Percentiles rank a stretch among this genome's conserved stretches.
Conservation (phyloP, 2,888 invertebrate species). For the Maniola hyperantus region DNA sequence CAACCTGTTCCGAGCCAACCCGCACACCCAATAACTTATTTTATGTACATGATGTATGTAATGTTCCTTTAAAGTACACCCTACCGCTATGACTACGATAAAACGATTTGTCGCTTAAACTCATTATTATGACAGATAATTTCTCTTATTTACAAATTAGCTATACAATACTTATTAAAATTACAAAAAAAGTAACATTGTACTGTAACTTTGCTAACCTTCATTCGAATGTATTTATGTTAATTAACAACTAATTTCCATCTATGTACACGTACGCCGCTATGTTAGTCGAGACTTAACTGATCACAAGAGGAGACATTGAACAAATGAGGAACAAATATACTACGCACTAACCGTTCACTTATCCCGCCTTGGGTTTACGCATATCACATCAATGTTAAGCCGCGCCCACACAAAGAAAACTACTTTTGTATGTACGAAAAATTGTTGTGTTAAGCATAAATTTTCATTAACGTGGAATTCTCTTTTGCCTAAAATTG, state of each 20-base stretch:
- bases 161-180: constrained; percentile 77
- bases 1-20: constrained; percentile 40
- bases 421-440: background rate
- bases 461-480: background rate
- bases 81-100: constrained; percentile 79
- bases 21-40: constrained; percentile 66
- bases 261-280: constrained; percentile 69
- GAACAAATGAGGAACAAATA: constrained; percentile 78
- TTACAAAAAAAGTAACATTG: constrained; percentile 77
- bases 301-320: constrained; percentile 75
- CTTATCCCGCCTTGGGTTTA: constrained; percentile 53
- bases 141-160: constrained; percentile 80
- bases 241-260: constrained; percentile 57
- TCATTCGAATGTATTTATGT: constrained; percentile 72
- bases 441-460: background rate
- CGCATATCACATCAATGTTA: constrained; percentile 71
- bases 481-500: background rate
- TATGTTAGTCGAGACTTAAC: constrained; percentile 78
- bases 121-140: constrained; percentile 81
- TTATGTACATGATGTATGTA: constrained; percentile 54
- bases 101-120: constrained; percentile 80
- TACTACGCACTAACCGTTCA: constrained; percentile 69
- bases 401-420: constrained; percentile 24
- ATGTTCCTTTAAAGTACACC: constrained; percentile 71
- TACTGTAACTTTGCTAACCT: constrained; percentile 77